These are phyloP conservation scores for Callitettix versicolor DNA, from an alignment of 1,140 invertebrate species.

Conservation along the genomic window DNA sequence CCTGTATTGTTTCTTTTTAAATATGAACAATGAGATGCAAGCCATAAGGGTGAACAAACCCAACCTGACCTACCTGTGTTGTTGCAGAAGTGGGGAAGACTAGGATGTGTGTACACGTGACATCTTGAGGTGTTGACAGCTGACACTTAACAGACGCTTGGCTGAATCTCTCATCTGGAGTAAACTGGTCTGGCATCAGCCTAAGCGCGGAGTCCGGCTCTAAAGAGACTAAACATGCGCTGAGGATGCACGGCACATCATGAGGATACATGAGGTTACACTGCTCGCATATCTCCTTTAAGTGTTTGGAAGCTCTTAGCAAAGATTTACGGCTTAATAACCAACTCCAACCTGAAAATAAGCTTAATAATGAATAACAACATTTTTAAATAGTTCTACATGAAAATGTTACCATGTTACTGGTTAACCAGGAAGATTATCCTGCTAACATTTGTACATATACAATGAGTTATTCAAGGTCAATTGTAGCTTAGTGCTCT, in stretches of 20 bases:
- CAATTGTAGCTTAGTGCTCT: no score
- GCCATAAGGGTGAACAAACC: not conserved
- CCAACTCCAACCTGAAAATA: slow-evolving; percentile 79
- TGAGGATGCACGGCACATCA: slow-evolving; percentile 81
- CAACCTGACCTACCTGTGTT: slow-evolving; percentile 59
- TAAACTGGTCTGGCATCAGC: slow-evolving; percentile 90
- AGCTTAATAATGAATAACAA: no score
- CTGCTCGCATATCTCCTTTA: slow-evolving; percentile 84
- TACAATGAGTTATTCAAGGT: no score
- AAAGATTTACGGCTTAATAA: slow-evolving; percentile 85
- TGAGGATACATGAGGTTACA: slow-evolving; percentile 71
- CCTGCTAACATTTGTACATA: no score
- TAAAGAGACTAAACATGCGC: slow-evolving; percentile 92
- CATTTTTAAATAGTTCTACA: no score
- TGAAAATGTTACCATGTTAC: no score
- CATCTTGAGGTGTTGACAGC: slow-evolving; percentile 84
- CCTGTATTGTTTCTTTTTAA: no score
- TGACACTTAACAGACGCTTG: slow-evolving; percentile 73
- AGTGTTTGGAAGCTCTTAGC: slow-evolving; percentile 69
- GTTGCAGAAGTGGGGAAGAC: slow-evolving; percentile 97
- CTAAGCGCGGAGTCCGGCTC: slow-evolving; percentile 89
- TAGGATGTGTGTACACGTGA: slow-evolving; percentile 94
- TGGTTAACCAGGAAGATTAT: no score
- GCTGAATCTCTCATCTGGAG: slow-evolving; percentile 81
- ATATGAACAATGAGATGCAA: not conserved